phyloP scores from a whole-genome alignment of 2,113 vertebrate species.

The Hippocampus barbouri region DNA sequence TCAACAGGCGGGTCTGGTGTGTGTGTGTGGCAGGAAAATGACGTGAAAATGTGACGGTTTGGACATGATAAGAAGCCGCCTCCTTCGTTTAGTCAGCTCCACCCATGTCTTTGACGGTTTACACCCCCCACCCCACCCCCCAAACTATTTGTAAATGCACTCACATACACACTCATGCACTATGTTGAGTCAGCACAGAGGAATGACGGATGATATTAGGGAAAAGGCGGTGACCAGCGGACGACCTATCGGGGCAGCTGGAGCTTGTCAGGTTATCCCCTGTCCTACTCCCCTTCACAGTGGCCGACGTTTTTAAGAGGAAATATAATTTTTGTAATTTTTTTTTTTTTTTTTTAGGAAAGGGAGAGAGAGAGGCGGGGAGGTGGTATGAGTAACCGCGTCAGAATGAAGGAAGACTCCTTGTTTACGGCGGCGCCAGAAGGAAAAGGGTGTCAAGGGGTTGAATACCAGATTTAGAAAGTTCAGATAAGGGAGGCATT shows the following conservation, averaged over 20 bases:
- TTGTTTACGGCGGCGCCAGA: constrained; percentile 57
- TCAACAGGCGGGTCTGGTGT: constrained; percentile 6
- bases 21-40: constrained; percentile 19
- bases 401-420: constrained; percentile 32
- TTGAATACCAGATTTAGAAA: constrained; percentile 49
- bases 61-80: constrained; percentile 5
- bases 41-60: constrained; percentile 3
- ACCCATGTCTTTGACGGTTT: constrained; percentile 30
- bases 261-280: constrained; percentile 30
- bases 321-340: constrained; percentile 28
- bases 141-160: constrained; percentile 15
- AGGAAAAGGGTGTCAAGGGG: constrained; percentile 59
- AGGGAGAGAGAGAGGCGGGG: background rate
- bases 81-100: constrained; percentile 9
- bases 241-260: constrained; percentile 43
- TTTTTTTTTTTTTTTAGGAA: constrained; percentile 9
- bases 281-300: constrained; percentile 47
- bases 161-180: background rate
- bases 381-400: constrained; percentile 13
- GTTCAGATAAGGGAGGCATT: constrained; percentile 40
- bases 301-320: constrained; percentile 47
- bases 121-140: background rate
- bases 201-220: constrained; percentile 38
- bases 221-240: constrained; percentile 44
- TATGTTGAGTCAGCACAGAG: constrained; percentile 30